phyloP scores from a whole-genome alignment of 2,113 vertebrate species.

The Onychorhynchus coronatus region DNA sequence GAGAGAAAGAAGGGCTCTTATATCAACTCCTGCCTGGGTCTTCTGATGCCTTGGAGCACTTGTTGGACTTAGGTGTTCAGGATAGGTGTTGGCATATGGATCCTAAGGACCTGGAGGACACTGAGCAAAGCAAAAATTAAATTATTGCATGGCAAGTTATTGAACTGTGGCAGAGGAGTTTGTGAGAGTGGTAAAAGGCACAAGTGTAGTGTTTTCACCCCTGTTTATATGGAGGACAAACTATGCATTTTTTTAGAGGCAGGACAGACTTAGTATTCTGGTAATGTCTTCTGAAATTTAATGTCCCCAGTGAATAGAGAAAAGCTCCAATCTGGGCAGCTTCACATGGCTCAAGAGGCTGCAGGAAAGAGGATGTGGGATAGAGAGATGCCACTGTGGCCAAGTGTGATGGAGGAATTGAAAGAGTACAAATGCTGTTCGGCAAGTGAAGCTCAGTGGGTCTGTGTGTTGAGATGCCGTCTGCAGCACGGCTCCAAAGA shows the following conservation, averaged over 20 bases:
- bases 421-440: background rate
- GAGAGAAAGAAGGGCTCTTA: background rate
- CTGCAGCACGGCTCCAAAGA: background rate
- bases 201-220: background rate
- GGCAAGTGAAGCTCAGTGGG: rapidly evolving
- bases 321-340: background rate
- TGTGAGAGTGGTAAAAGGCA: background rate
- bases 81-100: background rate
- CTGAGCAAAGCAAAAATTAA: background rate
- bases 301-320: background rate
- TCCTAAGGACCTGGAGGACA: background rate
- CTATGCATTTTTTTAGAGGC: background rate
- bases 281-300: background rate
- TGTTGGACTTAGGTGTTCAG: background rate
- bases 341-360: background rate
- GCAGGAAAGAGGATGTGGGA: background rate
- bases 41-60: background rate
- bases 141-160: background rate
- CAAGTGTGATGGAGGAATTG: background rate
- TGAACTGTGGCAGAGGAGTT: background rate
- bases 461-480: background rate
- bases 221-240: background rate
- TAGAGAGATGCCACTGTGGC: background rate
- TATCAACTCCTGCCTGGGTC: background rate
- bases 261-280: background rate